A percentile compares a stretch with the other conserved stretches of the same genome.
Evolutionary conservation across 2,113 vertebrate species (phyloP).

Genomic region (Syngnathus scovelli): DNA sequence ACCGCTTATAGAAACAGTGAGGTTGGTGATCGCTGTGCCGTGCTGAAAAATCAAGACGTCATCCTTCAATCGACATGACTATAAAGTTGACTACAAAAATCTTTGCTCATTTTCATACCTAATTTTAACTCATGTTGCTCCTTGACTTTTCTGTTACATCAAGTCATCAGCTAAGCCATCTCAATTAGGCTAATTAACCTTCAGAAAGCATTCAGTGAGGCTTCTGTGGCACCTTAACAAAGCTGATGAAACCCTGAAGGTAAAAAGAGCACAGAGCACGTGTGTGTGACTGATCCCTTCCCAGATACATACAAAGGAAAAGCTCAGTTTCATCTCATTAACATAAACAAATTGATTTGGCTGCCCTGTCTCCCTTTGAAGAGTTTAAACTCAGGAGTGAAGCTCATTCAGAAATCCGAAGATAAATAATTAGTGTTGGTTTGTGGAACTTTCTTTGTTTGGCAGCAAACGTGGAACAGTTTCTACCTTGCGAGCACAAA

Average conservation of each 20-base stretch:
- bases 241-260: constrained; percentile 50
- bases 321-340: constrained; percentile 75
- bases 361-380: constrained; percentile 66
- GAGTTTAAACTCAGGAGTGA: constrained; percentile 63
- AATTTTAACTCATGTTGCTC: constrained; percentile 6
- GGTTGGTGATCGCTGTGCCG: neutral
- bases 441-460: constrained; percentile 54
- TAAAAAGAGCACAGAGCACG: constrained; percentile 43
- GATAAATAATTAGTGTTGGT: constrained; percentile 71
- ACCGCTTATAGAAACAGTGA: neutral
- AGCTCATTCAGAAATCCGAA: constrained; percentile 74
- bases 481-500: constrained; percentile 23
- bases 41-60: neutral
- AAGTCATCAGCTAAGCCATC: constrained; percentile 51
- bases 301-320: constrained; percentile 68
- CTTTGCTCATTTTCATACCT: neutral
- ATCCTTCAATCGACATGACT: neutral
- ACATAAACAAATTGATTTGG: constrained; percentile 77
- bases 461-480: constrained; percentile 38
- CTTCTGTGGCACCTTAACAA: constrained; percentile 42
- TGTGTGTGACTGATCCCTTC: constrained; percentile 61
- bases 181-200: constrained; percentile 41
- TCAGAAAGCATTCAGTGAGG: constrained; percentile 51
- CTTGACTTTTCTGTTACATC: constrained; percentile 34
- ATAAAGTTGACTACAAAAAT: neutral